A percentile compares a stretch with the other conserved stretches of the same genome.
phyloP scores from a whole-genome alignment of 2,888 invertebrate species.

The Embidobia sp. region DNA sequence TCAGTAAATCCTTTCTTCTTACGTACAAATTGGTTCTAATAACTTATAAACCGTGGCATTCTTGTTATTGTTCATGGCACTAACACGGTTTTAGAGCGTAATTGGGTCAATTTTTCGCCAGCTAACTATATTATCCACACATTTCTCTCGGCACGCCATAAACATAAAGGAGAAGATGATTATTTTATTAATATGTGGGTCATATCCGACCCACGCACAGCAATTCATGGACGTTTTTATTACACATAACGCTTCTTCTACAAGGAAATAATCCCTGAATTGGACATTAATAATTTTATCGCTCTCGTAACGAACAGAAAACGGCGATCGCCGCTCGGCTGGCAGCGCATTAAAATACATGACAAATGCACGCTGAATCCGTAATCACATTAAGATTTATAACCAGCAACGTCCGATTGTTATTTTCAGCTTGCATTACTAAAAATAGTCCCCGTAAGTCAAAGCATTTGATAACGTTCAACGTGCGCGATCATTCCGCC shows the following conservation, averaged over 20 bases:
- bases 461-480: not conserved
- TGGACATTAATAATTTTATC: conserved; percentile 26
- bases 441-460: conserved; percentile 13
- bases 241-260: conserved; percentile 13
- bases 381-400: conserved; percentile 30
- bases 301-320: conserved; percentile 25
- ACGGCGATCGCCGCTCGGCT: conserved; percentile 12
- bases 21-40: no score
- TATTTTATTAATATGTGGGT: conserved; percentile 14
- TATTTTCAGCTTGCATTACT: conserved; percentile 1
- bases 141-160: no score
- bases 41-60: no score
- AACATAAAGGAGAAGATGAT: not conserved
- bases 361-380: conserved; percentile 19
- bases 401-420: not conserved
- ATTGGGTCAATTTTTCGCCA: no score
- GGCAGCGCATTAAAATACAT: conserved; percentile 19
- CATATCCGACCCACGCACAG: conserved; percentile 8
- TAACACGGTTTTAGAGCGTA: no score
- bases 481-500: not conserved
- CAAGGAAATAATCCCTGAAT: conserved; percentile 15
- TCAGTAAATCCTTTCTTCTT: no score
- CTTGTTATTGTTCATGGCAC: no score
- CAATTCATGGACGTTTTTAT: conserved; percentile 5
- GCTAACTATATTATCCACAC: no score